phyloP scores from a whole-genome alignment of 2,888 invertebrate genomes.

The Oeneis ivallda region DNA sequence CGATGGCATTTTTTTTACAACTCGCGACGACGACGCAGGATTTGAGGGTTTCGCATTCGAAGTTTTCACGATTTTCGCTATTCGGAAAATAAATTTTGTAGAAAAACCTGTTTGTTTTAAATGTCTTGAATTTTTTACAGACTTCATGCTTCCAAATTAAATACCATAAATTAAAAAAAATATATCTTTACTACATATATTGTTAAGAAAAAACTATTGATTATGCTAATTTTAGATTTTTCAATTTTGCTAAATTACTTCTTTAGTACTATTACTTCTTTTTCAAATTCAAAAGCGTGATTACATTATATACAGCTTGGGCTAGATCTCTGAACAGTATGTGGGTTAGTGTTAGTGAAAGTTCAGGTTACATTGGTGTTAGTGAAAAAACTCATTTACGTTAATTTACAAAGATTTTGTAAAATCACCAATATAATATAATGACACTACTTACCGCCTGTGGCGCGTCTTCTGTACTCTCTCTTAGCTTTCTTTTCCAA shows the following conservation, averaged over 20 bases:
- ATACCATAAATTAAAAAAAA: neutral
- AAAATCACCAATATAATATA: neutral
- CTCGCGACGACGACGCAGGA: slow-evolving; percentile 38
- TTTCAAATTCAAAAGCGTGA: slow-evolving; percentile 5
- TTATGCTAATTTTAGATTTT: neutral
- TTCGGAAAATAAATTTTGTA: slow-evolving; percentile 18
- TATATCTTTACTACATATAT: too few relatives aligned
- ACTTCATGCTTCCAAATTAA: neutral
- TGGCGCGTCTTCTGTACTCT: slow-evolving; percentile 64
- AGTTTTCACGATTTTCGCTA: slow-evolving; percentile 40
- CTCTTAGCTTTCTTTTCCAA: slow-evolving; percentile 68
- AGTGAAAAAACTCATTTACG: neutral
- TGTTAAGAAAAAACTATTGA: too few relatives aligned
- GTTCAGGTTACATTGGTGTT: slow-evolving; percentile 3
- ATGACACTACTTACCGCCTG: slow-evolving; percentile 58
- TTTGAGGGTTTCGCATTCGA: slow-evolving; percentile 34
- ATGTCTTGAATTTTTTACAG: neutral
- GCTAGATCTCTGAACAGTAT: neutral
- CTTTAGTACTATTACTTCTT: too few relatives aligned
- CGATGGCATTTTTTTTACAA: slow-evolving; percentile 40
- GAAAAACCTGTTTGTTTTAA: neutral
- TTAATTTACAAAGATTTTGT: neutral
- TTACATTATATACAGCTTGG: slow-evolving; percentile 3
- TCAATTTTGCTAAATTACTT: neutral
- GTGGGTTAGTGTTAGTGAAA: slow-evolving; percentile 8